phyloP scores from a whole-genome alignment of 2,797 vertebrate species.

The Phoxinus dragarum region DNA sequence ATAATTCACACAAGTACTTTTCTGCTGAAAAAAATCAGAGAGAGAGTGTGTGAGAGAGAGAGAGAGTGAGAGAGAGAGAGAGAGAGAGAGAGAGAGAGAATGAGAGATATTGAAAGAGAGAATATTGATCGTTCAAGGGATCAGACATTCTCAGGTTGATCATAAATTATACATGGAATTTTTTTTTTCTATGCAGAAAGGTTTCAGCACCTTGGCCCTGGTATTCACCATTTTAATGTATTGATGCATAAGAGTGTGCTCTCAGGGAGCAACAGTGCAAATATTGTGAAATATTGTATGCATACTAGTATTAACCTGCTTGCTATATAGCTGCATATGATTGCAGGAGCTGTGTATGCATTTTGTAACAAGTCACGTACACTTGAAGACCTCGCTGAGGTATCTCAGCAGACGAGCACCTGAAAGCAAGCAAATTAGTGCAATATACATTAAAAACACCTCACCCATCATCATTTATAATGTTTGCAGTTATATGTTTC shows the following conservation, averaged over 20 bases:
- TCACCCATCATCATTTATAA: neutral
- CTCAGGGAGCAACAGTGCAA: slow-evolving; percentile 24
- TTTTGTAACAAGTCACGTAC: neutral
- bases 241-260: slow-evolving; percentile 21
- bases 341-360: slow-evolving; percentile 9
- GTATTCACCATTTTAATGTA: slow-evolving; percentile 38
- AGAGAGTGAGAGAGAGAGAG: neutral
- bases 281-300: slow-evolving; percentile 44
- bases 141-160: slow-evolving; percentile 28
- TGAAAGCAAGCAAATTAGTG: neutral
- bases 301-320: slow-evolving; percentile 22
- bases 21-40: neutral
- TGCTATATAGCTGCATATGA: slow-evolving; percentile 14
- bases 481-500: neutral
- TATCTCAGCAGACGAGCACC: neutral
- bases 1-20: slow-evolving; percentile 2
- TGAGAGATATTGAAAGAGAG: neutral
- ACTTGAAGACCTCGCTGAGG: neutral
- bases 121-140: slow-evolving; percentile 35
- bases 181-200: neutral
- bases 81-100: neutral
- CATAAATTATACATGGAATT: slow-evolving; percentile 46
- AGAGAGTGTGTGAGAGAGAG: neutral
- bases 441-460: neutral
- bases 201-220: slow-evolving; percentile 20